phyloP scores from a whole-genome alignment of 2,888 invertebrate species.

The Alsophila aescularia region DNA sequence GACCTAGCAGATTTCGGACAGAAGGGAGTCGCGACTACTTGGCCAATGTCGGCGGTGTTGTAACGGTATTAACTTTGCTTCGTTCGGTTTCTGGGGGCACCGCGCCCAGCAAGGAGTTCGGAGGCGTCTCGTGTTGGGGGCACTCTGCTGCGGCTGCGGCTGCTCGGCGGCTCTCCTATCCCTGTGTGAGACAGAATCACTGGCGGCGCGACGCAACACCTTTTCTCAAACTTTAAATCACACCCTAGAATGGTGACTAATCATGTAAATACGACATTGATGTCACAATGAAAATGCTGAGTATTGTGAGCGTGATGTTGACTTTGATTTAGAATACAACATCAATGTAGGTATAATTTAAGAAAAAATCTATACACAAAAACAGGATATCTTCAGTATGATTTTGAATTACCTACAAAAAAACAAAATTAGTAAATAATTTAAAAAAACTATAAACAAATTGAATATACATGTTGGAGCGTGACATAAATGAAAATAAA shows the following conservation, averaged over 20 bases:
- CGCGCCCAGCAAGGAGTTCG: slow-evolving; percentile 93
- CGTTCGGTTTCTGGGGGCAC: slow-evolving; percentile 87
- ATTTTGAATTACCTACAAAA: neutral
- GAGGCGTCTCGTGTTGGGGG: slow-evolving; percentile 89
- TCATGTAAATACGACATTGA: neutral
- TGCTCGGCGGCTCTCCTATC: slow-evolving; percentile 78
- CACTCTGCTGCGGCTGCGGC: slow-evolving; percentile 72
- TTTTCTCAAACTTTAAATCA: slow-evolving; percentile 50
- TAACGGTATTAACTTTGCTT: slow-evolving; percentile 86
- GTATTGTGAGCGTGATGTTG: slow-evolving; percentile 34
- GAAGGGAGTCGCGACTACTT: slow-evolving; percentile 83
- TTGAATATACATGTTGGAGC: slow-evolving; percentile 1
- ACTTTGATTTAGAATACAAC: neutral
- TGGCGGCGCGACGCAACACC: slow-evolving; percentile 66
- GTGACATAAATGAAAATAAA: slow-evolving; percentile 24
- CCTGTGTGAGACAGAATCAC: slow-evolving; percentile 83
- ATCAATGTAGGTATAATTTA: neutral
- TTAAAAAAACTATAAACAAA: slow-evolving; percentile 7
- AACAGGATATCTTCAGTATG: neutral
- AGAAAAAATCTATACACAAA: neutral
- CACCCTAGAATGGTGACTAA: slow-evolving; percentile 47
- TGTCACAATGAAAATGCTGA: slow-evolving; percentile 31
- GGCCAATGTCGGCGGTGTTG: slow-evolving; percentile 79
- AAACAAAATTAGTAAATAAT: no score
- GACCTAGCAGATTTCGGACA: slow-evolving; percentile 82